A percentile compares a stretch with the other conserved stretches of the same genome.
phyloP scores from a whole-genome alignment of 2,797 vertebrate species.

The Dendrocincla tyrannina region DNA sequence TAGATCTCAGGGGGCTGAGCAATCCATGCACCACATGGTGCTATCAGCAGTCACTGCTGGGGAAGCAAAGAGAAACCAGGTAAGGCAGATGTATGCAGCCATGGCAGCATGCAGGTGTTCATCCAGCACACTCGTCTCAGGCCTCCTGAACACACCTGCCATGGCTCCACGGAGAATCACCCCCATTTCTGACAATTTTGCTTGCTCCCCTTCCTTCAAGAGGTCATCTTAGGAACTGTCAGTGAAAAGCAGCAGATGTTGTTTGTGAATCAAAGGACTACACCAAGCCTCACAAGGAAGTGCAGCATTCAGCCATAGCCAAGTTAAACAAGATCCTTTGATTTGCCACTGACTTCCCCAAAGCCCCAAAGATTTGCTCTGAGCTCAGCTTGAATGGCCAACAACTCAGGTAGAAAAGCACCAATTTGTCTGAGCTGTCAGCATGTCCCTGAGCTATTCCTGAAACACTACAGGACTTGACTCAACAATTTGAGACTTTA shows the following conservation, averaged over 20 bases:
- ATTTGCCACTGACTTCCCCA: neutral
- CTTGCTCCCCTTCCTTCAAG: neutral
- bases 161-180: neutral
- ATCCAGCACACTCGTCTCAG: neutral
- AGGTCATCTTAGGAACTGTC: neutral
- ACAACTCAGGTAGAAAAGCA: constrained; percentile 19
- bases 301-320: neutral
- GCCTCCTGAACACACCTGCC: neutral
- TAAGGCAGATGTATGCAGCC: neutral
- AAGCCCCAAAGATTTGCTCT: neutral
- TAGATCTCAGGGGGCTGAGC: neutral
- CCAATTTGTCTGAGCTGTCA: neutral
- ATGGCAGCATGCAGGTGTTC: neutral
- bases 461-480: neutral
- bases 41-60: neutral
- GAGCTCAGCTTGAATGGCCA: neutral
- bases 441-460: neutral
- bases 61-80: neutral
- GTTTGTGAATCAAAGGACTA: neutral
- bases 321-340: constrained; percentile 18
- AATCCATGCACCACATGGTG: neutral
- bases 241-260: neutral
- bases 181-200: neutral
- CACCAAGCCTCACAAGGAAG: neutral
- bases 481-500: neutral